Evolutionary conservation across 2,113 vertebrate genomes (phyloP).

Genomic region (Eulemur rufifrons): DNA sequence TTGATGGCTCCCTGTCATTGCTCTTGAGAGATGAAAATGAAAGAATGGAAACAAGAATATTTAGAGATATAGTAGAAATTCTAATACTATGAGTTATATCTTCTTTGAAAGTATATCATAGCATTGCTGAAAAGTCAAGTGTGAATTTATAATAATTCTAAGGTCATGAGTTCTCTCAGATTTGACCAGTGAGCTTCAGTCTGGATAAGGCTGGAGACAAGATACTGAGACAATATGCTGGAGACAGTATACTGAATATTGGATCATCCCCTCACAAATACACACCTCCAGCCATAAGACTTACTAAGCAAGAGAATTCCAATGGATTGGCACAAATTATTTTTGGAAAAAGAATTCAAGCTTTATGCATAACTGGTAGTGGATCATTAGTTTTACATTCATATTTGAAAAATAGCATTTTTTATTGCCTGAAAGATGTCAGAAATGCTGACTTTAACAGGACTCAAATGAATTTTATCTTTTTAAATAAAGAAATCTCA

Average conservation of each 20-base stretch:
- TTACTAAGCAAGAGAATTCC: background rate
- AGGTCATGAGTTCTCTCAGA: background rate
- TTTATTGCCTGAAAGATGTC: conserved; percentile 36
- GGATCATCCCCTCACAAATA: background rate
- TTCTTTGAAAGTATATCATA: background rate
- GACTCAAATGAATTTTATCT: conserved; percentile 28
- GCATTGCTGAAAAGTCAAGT: background rate
- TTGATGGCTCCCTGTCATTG: background rate
- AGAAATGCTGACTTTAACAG: conserved; percentile 53
- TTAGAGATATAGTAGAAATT: conserved; percentile 1
- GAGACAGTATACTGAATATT: background rate
- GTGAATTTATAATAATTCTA: background rate
- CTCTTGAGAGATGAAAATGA: background rate
- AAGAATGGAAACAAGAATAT: background rate
- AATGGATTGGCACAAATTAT: background rate
- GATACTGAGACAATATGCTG: background rate
- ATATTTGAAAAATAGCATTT: conserved; percentile 25
- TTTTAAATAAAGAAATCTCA: conserved; percentile 28
- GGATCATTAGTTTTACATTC: conserved; percentile 42
- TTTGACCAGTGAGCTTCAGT: background rate
- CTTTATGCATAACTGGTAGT: conserved; percentile 33
- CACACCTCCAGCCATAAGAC: background rate
- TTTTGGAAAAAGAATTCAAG: conserved; percentile 45
- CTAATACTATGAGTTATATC: background rate
- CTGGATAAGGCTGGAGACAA: background rate